Evolutionary conservation across 2,113 vertebrate genomes (phyloP).

Genomic region (Capra hircus): DNA sequence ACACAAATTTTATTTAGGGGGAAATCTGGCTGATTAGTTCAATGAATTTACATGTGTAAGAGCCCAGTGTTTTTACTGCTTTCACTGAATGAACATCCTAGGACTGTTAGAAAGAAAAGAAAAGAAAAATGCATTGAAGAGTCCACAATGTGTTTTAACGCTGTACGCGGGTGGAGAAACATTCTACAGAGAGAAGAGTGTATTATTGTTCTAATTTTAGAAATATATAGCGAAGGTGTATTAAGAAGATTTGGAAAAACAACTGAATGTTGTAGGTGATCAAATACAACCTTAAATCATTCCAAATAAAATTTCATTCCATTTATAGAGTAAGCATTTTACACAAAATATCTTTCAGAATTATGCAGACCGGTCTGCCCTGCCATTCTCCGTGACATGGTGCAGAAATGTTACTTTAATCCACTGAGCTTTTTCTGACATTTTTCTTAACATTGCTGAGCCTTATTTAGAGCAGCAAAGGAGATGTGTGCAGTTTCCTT

Average conservation of each 20-base stretch:
- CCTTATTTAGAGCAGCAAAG: constrained; percentile 80
- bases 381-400: constrained; percentile 70
- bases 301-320: constrained; percentile 73
- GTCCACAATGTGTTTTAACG: constrained; percentile 58
- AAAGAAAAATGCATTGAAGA: neutral
- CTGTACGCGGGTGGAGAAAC: constrained; percentile 59
- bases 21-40: constrained; percentile 25
- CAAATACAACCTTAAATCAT: constrained; percentile 74
- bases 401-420: constrained; percentile 83
- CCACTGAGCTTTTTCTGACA: constrained; percentile 75
- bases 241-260: constrained; percentile 73
- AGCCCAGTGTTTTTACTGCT: constrained; percentile 16
- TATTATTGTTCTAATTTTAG: constrained; percentile 72
- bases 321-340: constrained; percentile 64
- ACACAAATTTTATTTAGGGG: constrained; percentile 47
- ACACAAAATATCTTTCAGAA: constrained; percentile 70
- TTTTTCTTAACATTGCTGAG: constrained; percentile 74
- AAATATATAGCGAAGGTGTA: constrained; percentile 64
- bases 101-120: constrained; percentile 56
- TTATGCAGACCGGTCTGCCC: constrained; percentile 70
- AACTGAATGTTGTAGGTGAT: constrained; percentile 69
- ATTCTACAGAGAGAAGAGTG: constrained; percentile 17
- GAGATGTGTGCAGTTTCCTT: constrained; percentile 73
- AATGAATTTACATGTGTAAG: constrained; percentile 37
- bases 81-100: constrained; percentile 19